These are phyloP conservation scores for Eurois occulta DNA, from an alignment of 2,888 invertebrate species.

Conservation along the genomic window DNA sequence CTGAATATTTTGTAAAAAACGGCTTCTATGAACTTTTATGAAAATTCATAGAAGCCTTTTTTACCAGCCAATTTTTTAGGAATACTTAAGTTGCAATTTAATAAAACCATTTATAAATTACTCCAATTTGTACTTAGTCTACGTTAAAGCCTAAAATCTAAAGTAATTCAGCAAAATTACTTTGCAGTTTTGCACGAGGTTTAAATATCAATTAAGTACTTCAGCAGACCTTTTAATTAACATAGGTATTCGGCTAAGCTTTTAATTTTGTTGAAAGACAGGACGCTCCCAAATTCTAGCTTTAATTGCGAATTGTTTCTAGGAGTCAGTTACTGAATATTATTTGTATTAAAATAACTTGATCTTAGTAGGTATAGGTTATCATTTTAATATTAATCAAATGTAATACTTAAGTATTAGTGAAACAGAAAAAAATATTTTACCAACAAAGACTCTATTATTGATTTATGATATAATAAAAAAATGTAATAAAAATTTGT, in stretches of 20 bases:
- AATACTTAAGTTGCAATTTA: constrained; percentile 1
- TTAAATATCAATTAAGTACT: constrained; percentile 66
- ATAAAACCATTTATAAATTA: constrained; percentile 20
- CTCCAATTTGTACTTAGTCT: constrained; percentile 25
- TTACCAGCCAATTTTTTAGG: neutral
- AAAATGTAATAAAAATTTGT: no score
- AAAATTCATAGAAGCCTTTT: neutral
- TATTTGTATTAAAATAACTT: constrained; percentile 12
- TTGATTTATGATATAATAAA: no score
- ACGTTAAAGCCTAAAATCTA: constrained; percentile 46
- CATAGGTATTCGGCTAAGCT: constrained; percentile 57
- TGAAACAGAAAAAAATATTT: neutral
- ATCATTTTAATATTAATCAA: neutral
- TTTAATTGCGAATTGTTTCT: constrained; percentile 54
- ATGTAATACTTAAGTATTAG: neutral
- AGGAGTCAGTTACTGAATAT: constrained; percentile 22
- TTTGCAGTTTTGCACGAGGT: constrained; percentile 56
- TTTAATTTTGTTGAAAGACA: constrained; percentile 66
- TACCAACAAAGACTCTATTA: neutral
- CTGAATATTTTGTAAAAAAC: neutral
- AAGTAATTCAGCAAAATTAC: constrained; percentile 63
- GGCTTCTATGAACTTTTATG: neutral
- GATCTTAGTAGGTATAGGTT: neutral
- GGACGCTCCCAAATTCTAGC: constrained; percentile 38
- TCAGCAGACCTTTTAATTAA: constrained; percentile 66